Evolutionary conservation across 2,888 invertebrate species (phyloP).

Genomic region (Spicauda simplicius): DNA sequence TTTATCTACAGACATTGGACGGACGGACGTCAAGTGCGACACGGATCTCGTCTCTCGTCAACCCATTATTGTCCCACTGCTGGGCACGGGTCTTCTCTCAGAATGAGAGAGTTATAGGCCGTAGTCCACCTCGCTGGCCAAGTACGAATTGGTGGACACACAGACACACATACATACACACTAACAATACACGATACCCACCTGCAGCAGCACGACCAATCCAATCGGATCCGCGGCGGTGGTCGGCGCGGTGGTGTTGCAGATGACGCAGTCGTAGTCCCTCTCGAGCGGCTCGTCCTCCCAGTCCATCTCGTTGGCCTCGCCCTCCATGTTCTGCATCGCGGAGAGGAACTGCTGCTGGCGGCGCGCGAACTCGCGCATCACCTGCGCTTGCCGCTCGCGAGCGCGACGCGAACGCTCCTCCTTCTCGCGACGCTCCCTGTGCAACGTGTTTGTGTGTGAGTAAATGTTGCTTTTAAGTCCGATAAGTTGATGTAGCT

Average conservation of each 20-base stretch:
- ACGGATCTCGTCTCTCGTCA: no score
- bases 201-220: constrained; percentile 93
- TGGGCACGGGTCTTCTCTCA: no score
- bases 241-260: constrained; percentile 95
- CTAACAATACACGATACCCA: constrained; percentile 47
- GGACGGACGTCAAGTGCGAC: no score
- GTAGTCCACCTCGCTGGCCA: no score
- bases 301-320: constrained; percentile 86
- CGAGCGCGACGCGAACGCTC: constrained; percentile 93
- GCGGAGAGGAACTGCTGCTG: constrained; percentile 94
- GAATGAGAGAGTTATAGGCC: no score
- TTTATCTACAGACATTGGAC: no score
- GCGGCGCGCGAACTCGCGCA: constrained; percentile 96
- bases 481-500: no score
- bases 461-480: no score
- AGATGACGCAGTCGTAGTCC: constrained; percentile 98
- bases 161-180: background rate
- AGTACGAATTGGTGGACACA: no score
- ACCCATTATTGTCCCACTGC: no score
- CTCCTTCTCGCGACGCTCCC: constrained; percentile 90
- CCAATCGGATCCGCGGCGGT: constrained; percentile 91
- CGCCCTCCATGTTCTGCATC: constrained; percentile 79
- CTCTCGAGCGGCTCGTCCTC: constrained; percentile 85
- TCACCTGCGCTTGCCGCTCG: constrained; percentile 95
- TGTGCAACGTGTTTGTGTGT: constrained; percentile 39